These are phyloP conservation scores for Acronicta alni DNA, from an alignment of 2,888 invertebrate species.

Conservation along the genomic window DNA sequence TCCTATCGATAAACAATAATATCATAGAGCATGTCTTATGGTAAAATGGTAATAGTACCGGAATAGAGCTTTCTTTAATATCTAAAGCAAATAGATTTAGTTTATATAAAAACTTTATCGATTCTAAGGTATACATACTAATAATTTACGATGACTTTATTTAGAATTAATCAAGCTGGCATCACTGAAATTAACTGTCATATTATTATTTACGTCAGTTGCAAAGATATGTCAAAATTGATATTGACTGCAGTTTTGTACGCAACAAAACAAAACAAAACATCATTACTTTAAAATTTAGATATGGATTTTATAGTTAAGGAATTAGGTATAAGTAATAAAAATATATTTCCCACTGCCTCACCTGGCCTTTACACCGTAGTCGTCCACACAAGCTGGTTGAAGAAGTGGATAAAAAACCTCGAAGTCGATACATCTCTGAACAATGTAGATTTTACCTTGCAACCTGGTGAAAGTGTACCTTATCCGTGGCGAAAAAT, in stretches of 20 bases:
- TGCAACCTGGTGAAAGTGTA: constrained; percentile 87
- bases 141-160: background rate
- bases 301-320: constrained; percentile 92
- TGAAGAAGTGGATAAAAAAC: constrained; percentile 90
- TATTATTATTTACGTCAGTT: constrained; percentile 15
- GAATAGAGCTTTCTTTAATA: no score
- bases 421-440: constrained; percentile 78
- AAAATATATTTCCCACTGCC: constrained; percentile 90
- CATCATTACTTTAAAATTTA: constrained; percentile 56
- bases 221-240: constrained; percentile 56
- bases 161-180: constrained; percentile 17
- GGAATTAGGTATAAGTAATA: constrained; percentile 92
- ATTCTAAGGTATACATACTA: no score
- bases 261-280: constrained; percentile 79
- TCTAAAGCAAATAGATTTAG: no score
- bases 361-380: constrained; percentile 90
- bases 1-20: no score
- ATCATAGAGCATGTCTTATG: no score
- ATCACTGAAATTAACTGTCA: constrained; percentile 30
- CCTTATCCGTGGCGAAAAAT: constrained; percentile 89
- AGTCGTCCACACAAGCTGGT: constrained; percentile 91
- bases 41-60: no score
- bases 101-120: no score
- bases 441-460: constrained; percentile 80
- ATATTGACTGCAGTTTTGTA: constrained; percentile 56